Evolutionary conservation across 2,888 invertebrate species (phyloP), one percentile per base, ranked within the genome.

Genomic region (Tuberolachnus salignus): DNA sequence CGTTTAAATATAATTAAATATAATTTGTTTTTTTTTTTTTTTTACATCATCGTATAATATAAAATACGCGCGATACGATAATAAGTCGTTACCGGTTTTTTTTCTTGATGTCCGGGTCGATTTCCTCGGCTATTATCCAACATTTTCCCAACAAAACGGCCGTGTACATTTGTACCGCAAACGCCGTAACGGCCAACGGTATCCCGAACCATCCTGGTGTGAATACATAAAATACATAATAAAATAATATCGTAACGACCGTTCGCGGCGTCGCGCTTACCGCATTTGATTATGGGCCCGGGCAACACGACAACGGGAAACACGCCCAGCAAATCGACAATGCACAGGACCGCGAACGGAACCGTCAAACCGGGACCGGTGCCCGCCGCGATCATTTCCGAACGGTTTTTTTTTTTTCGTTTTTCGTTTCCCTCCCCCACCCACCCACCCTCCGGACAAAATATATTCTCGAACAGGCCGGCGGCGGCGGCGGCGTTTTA

Each of bases 241-340:
- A n/a, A 59, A n/a, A n/a, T 59, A 55, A 14, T 26, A 11, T 6
- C 46, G n/a, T 49, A 1, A 59, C 2, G 11, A 23, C 44, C 67
- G 84, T 86, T 88, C 84, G 92, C 94, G 94, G 84, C 93, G 92
- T 82, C n/a, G n/a, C 67, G 84, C 86, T 88, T 84, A 92, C 94
- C 94, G 84, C 93, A 92, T 82, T 91, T 88, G 64, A 93, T 90
- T 26, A 94, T 88, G 42, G 92, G 88, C 82, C 91, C 90, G 0
- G 94, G 93, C 80, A 94, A 85, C 0, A 93, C 89, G 16, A 94
- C 89, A 1, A 94, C 89, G 0, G 94, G 94, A 84, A 94, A 93
- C 0, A 94, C 93, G 59, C 94, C 94, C 84, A 94, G 93, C 64
- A 94, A 88, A 85, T 94, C 94, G 21, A 94, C 88, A 42, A 94